Conservation (phyloP, 2,797 vertebrate genomes). For the Bradypodion ventrale region DNA sequence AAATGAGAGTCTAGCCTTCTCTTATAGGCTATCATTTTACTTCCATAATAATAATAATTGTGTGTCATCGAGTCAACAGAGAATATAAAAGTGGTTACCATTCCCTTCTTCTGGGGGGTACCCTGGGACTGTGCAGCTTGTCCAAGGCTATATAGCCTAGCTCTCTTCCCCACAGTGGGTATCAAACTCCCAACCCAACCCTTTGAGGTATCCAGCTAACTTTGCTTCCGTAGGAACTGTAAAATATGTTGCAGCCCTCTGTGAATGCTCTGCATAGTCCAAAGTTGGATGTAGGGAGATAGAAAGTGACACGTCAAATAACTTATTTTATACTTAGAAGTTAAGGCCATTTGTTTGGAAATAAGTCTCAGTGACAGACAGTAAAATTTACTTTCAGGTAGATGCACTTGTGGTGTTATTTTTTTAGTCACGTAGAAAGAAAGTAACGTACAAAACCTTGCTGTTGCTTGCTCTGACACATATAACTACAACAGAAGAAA, state of each 20-base stretch:
- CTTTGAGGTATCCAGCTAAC: no score
- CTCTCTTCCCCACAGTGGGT: no score
- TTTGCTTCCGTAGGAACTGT: background rate
- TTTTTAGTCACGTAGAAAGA: conserved; percentile 6
- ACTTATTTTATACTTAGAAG: background rate
- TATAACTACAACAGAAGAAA: conserved; percentile 18
- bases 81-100: no score
- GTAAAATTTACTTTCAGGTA: background rate
- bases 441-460: background rate
- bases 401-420: background rate
- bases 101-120: no score
- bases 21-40: background rate
- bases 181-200: no score
- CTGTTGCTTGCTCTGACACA: background rate
- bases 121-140: no score
- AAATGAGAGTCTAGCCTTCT: background rate
- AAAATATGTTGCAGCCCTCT: background rate
- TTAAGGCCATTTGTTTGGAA: no score
- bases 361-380: background rate
- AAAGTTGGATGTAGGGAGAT: no score
- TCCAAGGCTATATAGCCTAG: no score
- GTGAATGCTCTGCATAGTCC: background rate
- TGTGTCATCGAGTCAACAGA: no score
- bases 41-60: no score
- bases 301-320: background rate